Evolutionary conservation across 2,797 vertebrate genomes (phyloP).

Genomic region (Bryconaethiops microstoma): DNA sequence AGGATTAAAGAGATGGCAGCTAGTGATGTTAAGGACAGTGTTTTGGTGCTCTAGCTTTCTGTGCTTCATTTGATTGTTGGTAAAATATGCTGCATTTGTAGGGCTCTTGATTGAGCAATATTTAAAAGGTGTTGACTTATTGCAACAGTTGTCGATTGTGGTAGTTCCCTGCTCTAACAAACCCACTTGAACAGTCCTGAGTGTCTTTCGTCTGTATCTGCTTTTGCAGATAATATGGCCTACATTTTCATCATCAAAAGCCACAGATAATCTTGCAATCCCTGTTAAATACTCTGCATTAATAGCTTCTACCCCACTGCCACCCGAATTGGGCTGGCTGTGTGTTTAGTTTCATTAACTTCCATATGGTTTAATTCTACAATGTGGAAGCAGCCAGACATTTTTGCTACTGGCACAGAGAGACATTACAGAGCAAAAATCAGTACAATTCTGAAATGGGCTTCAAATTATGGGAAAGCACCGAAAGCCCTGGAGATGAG

Average conservation of each 20-base stretch:
- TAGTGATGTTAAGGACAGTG: no score
- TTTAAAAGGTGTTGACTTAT: no score
- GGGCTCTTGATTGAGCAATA: no score
- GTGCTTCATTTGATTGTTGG: no score
- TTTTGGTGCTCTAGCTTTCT: no score
- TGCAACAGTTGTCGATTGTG: no score
- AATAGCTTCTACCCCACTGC: background rate
- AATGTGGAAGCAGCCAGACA: background rate
- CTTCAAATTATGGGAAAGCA: conserved; percentile 22
- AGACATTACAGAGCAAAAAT: background rate
- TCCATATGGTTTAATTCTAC: conserved; percentile 24
- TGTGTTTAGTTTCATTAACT: conserved; percentile 7
- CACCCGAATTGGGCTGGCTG: background rate
- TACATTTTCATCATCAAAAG: conserved; percentile 2
- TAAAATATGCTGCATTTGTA: no score
- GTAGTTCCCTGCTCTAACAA: no score
- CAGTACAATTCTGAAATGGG: conserved; percentile 2
- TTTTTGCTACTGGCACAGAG: no score
- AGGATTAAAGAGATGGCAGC: no score
- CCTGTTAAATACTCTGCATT: conserved; percentile 11
- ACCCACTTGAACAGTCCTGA: no score
- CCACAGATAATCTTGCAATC: conserved; percentile 30
- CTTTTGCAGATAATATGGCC: conserved; percentile 1
- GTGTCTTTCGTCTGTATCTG: no score
- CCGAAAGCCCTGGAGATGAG: conserved; percentile 25